phyloP scores from a whole-genome alignment of 2,797 vertebrate genomes.

The Lerista edwardsae region DNA sequence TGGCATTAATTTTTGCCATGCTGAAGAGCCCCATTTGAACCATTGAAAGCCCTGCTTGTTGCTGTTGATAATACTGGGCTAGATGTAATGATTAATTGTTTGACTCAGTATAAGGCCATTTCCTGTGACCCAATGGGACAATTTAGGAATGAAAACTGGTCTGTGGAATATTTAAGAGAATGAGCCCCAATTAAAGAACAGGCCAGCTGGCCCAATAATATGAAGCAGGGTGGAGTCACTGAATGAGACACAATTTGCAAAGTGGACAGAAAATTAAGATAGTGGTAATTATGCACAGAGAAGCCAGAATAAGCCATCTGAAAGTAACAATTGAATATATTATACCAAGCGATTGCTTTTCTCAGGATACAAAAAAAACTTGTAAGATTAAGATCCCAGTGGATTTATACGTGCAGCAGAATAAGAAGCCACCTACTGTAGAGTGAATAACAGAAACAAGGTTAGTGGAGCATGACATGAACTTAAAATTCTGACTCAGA shows the following conservation, averaged over 20 bases:
- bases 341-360: slow-evolving; percentile 64
- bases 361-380: slow-evolving; percentile 65
- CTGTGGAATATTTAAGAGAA: neutral
- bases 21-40: too few species aligned
- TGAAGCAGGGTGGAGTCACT: slow-evolving; percentile 71
- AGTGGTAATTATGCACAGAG: slow-evolving; percentile 73
- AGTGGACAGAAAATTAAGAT: slow-evolving; percentile 71
- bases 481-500: neutral
- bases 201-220: slow-evolving; percentile 58
- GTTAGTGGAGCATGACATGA: neutral
- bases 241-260: slow-evolving; percentile 75
- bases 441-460: neutral
- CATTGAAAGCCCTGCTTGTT: too few species aligned
- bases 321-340: slow-evolving; percentile 65
- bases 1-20: too few species aligned
- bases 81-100: too few species aligned
- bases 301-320: slow-evolving; percentile 64
- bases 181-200: neutral
- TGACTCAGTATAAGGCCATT: too few species aligned
- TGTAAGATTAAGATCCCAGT: slow-evolving; percentile 54
- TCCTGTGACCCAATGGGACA: neutral
- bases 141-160: neutral
- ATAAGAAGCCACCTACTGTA: slow-evolving; percentile 21
- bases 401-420: slow-evolving; percentile 46
- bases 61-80: too few species aligned